phyloP scores from a whole-genome alignment of 1,140 invertebrate species.

The Tetraneura akinire region DNA sequence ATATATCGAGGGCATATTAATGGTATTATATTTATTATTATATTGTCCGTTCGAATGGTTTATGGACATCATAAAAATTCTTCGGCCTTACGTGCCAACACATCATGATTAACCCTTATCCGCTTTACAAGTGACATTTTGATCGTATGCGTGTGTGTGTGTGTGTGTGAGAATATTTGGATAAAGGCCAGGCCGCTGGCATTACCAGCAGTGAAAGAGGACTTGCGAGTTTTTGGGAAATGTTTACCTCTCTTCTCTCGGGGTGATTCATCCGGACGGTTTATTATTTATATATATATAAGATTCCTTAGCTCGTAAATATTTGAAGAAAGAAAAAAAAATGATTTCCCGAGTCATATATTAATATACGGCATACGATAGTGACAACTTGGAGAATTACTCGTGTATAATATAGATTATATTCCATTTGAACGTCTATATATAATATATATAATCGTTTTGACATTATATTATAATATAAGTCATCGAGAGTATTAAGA shows the following conservation, averaged over 20 bases:
- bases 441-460: background rate
- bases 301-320: conserved; percentile 20
- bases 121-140: conserved; percentile 35
- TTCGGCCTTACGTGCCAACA: conserved; percentile 44
- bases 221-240: conserved; percentile 11
- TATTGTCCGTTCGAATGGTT: conserved; percentile 43
- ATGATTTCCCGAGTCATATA: conserved; percentile 8
- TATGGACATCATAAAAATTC: conserved; percentile 50
- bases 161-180: conserved; percentile 27
- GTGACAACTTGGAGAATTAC: conserved; percentile 5
- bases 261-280: conserved; percentile 33
- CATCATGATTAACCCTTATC: conserved; percentile 49
- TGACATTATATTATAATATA: background rate
- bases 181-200: conserved; percentile 28
- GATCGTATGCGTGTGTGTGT: conserved; percentile 37
- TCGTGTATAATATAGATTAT: background rate
- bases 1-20: conserved; percentile 46
- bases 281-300: background rate
- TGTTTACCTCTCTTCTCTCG: conserved; percentile 13
- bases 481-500: conserved; percentile 28
- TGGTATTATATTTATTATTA: conserved; percentile 20
- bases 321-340: no score
- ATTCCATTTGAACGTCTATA: background rate
- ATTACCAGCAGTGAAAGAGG: conserved; percentile 12
- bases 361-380: no score